phyloP scores from a whole-genome alignment of 2,113 vertebrate species.

The Hypomesus transpacificus region DNA sequence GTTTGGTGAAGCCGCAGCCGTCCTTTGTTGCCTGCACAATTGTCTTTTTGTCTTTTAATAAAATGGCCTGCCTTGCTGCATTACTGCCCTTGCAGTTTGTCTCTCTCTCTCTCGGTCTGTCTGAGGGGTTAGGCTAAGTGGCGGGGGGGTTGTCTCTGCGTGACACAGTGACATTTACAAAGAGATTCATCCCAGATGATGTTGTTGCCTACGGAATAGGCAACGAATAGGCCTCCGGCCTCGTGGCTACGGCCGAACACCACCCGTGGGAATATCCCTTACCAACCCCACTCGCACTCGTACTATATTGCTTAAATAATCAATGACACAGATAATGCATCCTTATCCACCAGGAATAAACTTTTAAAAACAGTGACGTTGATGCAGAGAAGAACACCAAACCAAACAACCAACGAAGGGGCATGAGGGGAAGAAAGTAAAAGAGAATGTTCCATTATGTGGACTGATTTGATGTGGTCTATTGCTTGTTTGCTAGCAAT shows the following conservation, averaged over 20 bases:
- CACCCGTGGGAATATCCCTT: too few species aligned
- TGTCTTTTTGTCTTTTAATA: too few species aligned
- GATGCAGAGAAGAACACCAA: not conserved
- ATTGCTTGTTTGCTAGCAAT: not conserved
- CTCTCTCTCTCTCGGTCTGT: not conserved
- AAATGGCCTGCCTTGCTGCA: too few species aligned
- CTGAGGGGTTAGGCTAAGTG: not conserved
- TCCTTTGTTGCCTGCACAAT: too few species aligned
- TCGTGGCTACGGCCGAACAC: too few species aligned
- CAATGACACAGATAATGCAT: not conserved
- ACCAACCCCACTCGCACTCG: too few species aligned
- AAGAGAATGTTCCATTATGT: too few species aligned
- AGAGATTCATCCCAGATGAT: conserved; percentile 13
- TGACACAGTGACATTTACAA: conserved; percentile 25
- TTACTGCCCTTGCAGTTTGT: not conserved
- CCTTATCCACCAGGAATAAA: not conserved
- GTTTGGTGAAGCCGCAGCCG: too few species aligned
- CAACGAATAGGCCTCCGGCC: too few species aligned
- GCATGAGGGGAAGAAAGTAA: not conserved
- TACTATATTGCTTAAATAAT: too few species aligned
- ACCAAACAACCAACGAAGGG: not conserved
- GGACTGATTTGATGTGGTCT: not conserved
- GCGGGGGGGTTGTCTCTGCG: not conserved
- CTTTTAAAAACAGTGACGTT: not conserved
- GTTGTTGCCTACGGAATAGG: too few species aligned